These are phyloP conservation scores for Meloidogyne hapla DNA, from an alignment of 1,140 invertebrate genomes.

Conservation along the genomic window DNA sequence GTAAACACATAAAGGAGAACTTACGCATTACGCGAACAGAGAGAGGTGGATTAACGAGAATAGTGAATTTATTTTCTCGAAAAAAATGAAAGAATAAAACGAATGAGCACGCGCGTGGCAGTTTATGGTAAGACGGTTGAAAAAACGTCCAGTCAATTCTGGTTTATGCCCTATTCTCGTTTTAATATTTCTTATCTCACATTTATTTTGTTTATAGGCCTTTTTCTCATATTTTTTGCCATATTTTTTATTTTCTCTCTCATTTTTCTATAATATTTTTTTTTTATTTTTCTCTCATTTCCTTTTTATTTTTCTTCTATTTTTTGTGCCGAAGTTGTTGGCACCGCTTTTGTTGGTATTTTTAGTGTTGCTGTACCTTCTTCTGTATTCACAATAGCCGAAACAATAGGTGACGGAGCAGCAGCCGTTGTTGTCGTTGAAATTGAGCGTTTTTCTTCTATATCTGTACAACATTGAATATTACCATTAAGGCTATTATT, in stretches of 20 bases:
- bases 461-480: background rate
- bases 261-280: no score
- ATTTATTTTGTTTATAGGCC: background rate
- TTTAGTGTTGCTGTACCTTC: background rate
- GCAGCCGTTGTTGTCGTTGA: slow-evolving; percentile 9
- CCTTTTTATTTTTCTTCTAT: no score
- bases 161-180: background rate
- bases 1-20: background rate
- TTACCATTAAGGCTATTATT: slow-evolving; percentile 11
- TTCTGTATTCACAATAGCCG: slow-evolving; percentile 10
- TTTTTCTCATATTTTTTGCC: background rate
- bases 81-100: background rate
- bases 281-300: no score
- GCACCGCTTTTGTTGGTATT: background rate
- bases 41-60: background rate
- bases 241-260: no score
- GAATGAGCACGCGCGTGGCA: background rate
- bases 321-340: background rate
- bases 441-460: background rate
- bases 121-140: background rate
- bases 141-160: background rate
- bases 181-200: background rate
- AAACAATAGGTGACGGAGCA: slow-evolving; percentile 9
- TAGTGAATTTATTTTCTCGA: background rate
- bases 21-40: background rate